These are phyloP conservation scores for Hassar affinis DNA, from an alignment of 2,113 vertebrate genomes.

Conservation along the genomic window DNA sequence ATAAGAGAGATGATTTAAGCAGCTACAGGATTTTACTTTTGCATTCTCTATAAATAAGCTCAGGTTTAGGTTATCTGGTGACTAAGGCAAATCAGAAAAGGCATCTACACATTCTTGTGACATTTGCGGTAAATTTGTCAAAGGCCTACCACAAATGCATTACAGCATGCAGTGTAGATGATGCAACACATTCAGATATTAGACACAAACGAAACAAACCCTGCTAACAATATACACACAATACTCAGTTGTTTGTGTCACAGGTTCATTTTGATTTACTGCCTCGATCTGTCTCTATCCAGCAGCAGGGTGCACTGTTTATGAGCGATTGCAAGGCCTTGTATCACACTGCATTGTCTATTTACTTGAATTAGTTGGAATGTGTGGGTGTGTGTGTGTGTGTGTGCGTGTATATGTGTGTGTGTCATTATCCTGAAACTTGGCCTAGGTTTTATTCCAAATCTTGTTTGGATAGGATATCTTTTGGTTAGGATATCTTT, in stretches of 20 bases:
- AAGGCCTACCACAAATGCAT: background rate
- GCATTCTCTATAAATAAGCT: background rate
- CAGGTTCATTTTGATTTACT: constrained; percentile 28
- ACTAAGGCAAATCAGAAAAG: background rate
- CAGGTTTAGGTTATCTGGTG: background rate
- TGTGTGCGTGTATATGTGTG: constrained; percentile 30
- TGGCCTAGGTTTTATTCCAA: background rate
- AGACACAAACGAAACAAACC: constrained; percentile 19
- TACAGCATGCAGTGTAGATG: background rate
- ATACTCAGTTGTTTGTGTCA: constrained; percentile 14
- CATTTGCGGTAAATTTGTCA: background rate
- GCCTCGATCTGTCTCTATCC: constrained; percentile 28
- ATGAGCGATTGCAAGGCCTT: constrained; percentile 49
- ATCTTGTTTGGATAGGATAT: no score
- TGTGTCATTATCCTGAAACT: constrained; percentile 8
- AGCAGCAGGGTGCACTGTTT: constrained; percentile 41
- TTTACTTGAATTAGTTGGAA: constrained; percentile 26
- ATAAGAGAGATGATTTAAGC: background rate
- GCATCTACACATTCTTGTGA: background rate
- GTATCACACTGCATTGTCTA: constrained; percentile 50
- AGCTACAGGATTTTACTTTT: background rate
- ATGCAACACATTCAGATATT: constrained; percentile 23
- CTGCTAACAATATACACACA: background rate
- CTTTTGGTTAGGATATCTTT: background rate
- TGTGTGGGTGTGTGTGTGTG: background rate